Evolutionary conservation across 37 sponge, comb jelly and placozoan species (phyloP).

Genomic region (Agelas oroides): DNA sequence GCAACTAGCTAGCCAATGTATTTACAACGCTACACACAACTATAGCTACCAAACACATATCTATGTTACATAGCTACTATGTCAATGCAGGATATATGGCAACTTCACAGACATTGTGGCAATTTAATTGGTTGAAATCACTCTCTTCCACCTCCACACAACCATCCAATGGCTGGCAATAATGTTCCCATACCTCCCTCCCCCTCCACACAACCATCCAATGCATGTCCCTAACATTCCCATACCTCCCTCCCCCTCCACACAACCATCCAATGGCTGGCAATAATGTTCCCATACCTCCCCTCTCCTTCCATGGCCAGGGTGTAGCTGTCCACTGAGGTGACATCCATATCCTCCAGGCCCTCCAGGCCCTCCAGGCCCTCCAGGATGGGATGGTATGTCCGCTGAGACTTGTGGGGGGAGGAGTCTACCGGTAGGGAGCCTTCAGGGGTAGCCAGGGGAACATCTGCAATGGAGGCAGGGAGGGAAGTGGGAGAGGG

Average conservation of each 20-base stretch:
- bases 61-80: no score
- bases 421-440: neutral
- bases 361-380: neutral
- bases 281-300: constrained; percentile 24
- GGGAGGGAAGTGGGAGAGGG: no score
- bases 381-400: constrained; percentile 36
- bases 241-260: neutral
- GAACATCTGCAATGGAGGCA: neutral
- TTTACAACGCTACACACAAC: no score
- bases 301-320: constrained; percentile 56
- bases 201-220: constrained; percentile 37
- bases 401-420: neutral
- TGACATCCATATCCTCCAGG: no score
- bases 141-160: neutral
- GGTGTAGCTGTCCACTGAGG: constrained; percentile 56
- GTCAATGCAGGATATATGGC: no score
- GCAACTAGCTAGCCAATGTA: no score
- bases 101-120: no score
- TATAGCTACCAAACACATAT: no score
- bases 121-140: no score
- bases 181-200: no score
- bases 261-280: neutral
- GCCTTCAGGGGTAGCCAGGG: neutral
- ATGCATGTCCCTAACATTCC: no score
- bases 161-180: no score